Evolutionary conservation across 2,888 invertebrate genomes (phyloP).

Genomic region (Agelastica alni): DNA sequence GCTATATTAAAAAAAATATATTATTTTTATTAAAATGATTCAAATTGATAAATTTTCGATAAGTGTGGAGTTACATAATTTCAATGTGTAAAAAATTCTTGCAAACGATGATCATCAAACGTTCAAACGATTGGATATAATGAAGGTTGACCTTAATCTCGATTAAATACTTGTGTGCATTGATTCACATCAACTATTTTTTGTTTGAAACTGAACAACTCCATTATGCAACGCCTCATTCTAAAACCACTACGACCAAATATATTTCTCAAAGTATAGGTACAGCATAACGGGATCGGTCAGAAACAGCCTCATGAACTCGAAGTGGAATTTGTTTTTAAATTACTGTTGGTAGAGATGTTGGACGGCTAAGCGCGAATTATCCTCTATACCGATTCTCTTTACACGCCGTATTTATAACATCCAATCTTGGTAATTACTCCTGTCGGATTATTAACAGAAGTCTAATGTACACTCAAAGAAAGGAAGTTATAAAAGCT

Average conservation of each 20-base stretch:
- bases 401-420: conserved; percentile 27
- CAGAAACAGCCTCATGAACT: conserved; percentile 11
- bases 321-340: conserved; percentile 18
- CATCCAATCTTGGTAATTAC: conserved; percentile 30
- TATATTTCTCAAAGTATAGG: neutral
- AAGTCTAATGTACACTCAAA: conserved; percentile 22
- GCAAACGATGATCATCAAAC: too few relatives aligned
- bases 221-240: too few relatives aligned
- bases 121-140: too few relatives aligned
- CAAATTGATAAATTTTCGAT: too few relatives aligned
- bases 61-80: too few relatives aligned
- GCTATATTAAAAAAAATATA: too few relatives aligned
- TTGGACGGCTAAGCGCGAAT: conserved; percentile 19
- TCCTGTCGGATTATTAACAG: conserved; percentile 18
- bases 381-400: conserved; percentile 22
- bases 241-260: neutral
- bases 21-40: too few relatives aligned
- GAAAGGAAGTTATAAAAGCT: too few relatives aligned
- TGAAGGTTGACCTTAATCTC: too few relatives aligned
- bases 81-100: too few relatives aligned
- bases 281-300: conserved; percentile 6
- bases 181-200: too few relatives aligned
- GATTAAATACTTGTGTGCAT: too few relatives aligned
- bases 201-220: neutral
- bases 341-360: conserved; percentile 16